Base-by-base conservation (phyloP, 2,888 invertebrate species). In the Cremastobaeus sp. region DNA sequence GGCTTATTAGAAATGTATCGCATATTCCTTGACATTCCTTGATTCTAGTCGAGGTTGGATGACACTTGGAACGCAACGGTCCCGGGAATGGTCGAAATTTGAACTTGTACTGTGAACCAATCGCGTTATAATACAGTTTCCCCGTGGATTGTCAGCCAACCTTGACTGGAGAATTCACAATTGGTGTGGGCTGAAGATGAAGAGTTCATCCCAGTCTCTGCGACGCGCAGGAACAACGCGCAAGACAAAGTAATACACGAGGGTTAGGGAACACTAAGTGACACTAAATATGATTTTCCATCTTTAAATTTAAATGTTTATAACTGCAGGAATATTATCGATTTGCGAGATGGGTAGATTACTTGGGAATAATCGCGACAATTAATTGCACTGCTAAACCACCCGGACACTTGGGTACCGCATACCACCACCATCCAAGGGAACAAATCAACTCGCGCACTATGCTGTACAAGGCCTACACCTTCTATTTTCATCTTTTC, bases 291-390 rank as follows among this genome's bases (percentile, higher is more conserved):
- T 68, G 65, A 57, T 73, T 77, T 52, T 15, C 59, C 47, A 21
- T 57, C 34, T 52, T 72, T 69, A 64, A 77, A 72, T 73, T 70
- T 70, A 72, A 73, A 82, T 74, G 80, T 82, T 72, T 80, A 84
- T 82, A 85, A 83, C 77, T 85, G 82, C 79, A 84, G 84, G 82
- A 85, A 86, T 86, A 86, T 85, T 86, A 86, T 82, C 83, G 81
- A 83, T 83, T 84, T 85, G 86, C 82, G 82, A 83, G 79, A 84
- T 85, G 86, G 86, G 86, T 86, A 86, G 86, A 86, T 87, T 86
- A 81, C 81, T 84, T 82, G 80, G 60, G 72, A 81, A 81, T 78
- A 77, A 79, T 78, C 77, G 76, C 74, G 64, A 71, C 76, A 77
- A 73, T n/a, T n/a, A n/a, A n/a, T 81, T 78, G 80, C 79, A 77